These are phyloP conservation scores for Seladonia tumulorum DNA, from an alignment of 2,888 invertebrate genomes.

Conservation along the genomic window DNA sequence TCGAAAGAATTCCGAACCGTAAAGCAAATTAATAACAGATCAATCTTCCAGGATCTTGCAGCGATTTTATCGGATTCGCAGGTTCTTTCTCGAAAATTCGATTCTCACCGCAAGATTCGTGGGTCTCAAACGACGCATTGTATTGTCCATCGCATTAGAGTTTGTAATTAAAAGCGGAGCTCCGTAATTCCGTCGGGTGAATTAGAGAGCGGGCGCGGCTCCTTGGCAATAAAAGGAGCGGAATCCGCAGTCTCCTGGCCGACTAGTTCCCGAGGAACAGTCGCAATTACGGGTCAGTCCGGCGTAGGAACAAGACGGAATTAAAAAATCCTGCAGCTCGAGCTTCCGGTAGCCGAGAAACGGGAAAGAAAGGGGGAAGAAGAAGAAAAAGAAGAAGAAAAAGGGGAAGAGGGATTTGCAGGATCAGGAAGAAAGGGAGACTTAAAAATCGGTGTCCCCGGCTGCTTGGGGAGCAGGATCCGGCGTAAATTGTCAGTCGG, in stretches of 20 bases:
- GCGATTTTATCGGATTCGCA: background rate
- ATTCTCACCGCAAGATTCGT: background rate
- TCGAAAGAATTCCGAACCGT: background rate
- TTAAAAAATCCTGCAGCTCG: constrained; percentile 53
- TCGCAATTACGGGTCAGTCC: constrained; percentile 35
- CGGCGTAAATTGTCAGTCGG: constrained; percentile 55
- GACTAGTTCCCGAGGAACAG: constrained; percentile 36
- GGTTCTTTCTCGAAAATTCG: background rate
- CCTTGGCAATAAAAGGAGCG: background rate
- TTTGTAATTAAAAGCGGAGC: constrained; percentile 2
- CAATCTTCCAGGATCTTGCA: background rate
- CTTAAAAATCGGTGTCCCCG: constrained; percentile 37
- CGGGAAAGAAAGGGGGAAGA: background rate
- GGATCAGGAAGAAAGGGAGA: constrained; percentile 21
- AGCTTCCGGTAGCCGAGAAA: constrained; percentile 33
- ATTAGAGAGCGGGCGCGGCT: background rate
- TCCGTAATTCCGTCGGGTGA: background rate
- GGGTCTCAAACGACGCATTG: background rate
- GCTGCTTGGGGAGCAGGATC: constrained; percentile 29
- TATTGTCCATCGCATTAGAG: background rate
- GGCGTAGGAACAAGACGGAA: constrained; percentile 49
- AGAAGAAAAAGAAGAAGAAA: background rate
- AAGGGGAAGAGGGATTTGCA: background rate
- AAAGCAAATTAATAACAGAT: background rate
- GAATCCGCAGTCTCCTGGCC: constrained; percentile 7